phyloP scores from a whole-genome alignment of 1,140 invertebrate genomes.

The Phocides pigmalion region DNA sequence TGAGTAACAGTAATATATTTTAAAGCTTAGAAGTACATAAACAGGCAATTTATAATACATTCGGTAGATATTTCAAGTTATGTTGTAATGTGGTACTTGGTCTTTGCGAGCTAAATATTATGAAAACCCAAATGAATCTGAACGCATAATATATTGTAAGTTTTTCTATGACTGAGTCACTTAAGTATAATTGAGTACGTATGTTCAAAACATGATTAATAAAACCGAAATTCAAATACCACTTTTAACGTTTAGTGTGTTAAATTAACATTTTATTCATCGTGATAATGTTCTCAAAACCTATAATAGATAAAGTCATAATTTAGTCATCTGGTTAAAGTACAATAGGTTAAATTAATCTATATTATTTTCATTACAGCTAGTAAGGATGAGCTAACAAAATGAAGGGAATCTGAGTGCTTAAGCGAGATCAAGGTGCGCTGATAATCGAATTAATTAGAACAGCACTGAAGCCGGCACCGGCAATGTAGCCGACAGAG shows the following conservation, averaged over 20 bases:
- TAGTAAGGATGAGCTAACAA: constrained; percentile 40
- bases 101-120: not conserved
- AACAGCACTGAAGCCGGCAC: constrained; percentile 66
- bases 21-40: constrained; percentile 35
- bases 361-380: constrained; percentile 47
- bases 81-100: constrained; percentile 6
- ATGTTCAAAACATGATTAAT: constrained; percentile 19
- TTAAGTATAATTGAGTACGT: constrained; percentile 25
- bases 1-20: constrained; percentile 58
- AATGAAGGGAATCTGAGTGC: constrained; percentile 71
- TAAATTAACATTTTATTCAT: too few species aligned
- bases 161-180: not conserved
- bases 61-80: constrained; percentile 20
- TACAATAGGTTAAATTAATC: constrained; percentile 14
- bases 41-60: constrained; percentile 25
- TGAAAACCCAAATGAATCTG: not conserved
- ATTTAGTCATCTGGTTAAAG: too few species aligned
- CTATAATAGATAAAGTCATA: too few species aligned
- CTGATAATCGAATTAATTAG: constrained; percentile 80
- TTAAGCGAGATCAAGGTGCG: constrained; percentile 74
- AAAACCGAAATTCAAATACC: too few species aligned
- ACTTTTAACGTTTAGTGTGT: too few species aligned
- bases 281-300: too few species aligned
- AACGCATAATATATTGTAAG: constrained; percentile 7
- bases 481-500: constrained; percentile 69